Conservation (phyloP, 1,140 invertebrate genomes). For the Lasaia peninsularis region DNA sequence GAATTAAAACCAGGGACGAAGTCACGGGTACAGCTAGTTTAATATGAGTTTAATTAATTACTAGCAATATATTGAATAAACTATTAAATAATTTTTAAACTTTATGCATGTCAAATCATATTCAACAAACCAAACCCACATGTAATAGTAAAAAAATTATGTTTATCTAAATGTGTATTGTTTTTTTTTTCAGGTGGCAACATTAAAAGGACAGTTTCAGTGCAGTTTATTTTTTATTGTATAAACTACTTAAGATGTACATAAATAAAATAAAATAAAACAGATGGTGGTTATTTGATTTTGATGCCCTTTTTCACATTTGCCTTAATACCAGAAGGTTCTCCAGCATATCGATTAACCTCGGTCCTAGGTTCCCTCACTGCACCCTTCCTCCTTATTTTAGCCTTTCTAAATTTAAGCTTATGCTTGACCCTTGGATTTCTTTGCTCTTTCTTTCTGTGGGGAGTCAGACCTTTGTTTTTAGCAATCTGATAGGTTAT, state of each 20-base stretch:
- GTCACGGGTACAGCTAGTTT: too few species aligned
- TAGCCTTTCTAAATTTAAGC: constrained; percentile 93
- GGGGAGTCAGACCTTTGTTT: constrained; percentile 94
- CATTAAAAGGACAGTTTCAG: constrained; percentile 37
- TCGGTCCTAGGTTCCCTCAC: constrained; percentile 89
- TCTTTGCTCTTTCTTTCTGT: constrained; percentile 92
- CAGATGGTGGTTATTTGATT: constrained; percentile 80
- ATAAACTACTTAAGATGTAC: constrained; percentile 36
- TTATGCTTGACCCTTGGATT: constrained; percentile 97
- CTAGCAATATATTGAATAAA: too few species aligned
- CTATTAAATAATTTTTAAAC: too few species aligned
- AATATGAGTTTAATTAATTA: too few species aligned
- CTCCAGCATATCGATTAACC: constrained; percentile 88
- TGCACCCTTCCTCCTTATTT: constrained; percentile 93
- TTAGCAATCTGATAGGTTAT: constrained; percentile 96
- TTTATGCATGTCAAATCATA: too few species aligned
- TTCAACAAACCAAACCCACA: too few species aligned
- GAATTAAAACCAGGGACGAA: too few species aligned
- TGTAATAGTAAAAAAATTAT: too few species aligned
- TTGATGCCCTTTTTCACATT: constrained; percentile 91
- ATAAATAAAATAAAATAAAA: constrained; percentile 33
- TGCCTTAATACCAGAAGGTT: constrained; percentile 94
- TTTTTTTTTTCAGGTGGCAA: constrained; percentile 64
- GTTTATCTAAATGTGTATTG: too few species aligned
- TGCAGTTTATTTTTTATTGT: constrained; percentile 45